These are phyloP conservation scores for Canis aureus DNA, from an alignment of 2,113 vertebrate species.

Conservation along the genomic window DNA sequence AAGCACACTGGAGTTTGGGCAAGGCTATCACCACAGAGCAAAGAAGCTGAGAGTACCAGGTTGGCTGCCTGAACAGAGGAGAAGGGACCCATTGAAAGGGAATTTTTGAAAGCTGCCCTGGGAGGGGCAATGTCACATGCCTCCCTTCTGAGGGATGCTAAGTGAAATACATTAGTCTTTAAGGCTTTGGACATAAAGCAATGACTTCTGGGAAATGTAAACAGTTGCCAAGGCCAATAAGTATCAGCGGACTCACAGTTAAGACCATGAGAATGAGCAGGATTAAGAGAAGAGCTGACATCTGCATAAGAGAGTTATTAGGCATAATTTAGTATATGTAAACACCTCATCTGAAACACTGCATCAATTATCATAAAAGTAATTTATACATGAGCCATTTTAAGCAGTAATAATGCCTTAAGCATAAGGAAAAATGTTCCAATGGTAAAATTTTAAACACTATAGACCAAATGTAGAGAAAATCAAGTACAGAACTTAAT, in stretches of 20 bases:
- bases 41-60: background rate
- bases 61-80: background rate
- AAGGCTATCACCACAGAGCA: background rate
- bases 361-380: constrained; percentile 4
- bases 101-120: background rate
- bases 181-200: background rate
- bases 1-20: background rate
- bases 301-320: background rate
- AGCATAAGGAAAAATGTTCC: constrained; percentile 6
- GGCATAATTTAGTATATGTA: background rate
- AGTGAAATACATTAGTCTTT: background rate
- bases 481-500: constrained; percentile 33
- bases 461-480: background rate
- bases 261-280: background rate
- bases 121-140: background rate
- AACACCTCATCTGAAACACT: constrained; percentile 12
- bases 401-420: constrained; percentile 27
- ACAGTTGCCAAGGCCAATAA: background rate
- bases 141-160: background rate
- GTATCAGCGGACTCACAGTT: background rate
- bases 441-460: background rate
- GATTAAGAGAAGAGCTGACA: background rate
- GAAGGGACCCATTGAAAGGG: background rate
- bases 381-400: constrained; percentile 31
- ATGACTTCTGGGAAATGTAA: background rate